Base-by-base conservation (phyloP, 2,888 invertebrate species). In the Andrena fulva region DNA sequence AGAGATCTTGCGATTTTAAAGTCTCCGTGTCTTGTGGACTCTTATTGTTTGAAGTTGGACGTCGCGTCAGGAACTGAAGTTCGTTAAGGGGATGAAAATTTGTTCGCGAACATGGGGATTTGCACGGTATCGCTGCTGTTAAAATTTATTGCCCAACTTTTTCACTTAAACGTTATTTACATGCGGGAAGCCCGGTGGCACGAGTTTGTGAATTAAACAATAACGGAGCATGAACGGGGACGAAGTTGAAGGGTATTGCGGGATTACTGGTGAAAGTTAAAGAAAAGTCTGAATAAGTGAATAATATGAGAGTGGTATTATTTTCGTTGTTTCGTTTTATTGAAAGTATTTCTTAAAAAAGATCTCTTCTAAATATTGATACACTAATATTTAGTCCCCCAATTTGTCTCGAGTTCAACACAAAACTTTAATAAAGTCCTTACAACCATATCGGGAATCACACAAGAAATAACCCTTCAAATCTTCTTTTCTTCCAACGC, bases 131-230 rank as follows among this genome's bases (percentile, higher is more conserved):
- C 72, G 35, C 50, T 63, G 48, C 24, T 10, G 56, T 35, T 64
- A 78, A 73, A 80, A 80, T 80, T 73, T 68, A 78, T 78, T 64
- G 56, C 29, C 59, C 2, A 78, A 80, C 73, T 69, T 80, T 78
- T 73, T 78, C 72, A 31, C 48, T 78, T 64, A 80, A 78, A 67
- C 50, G 64, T 78, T 69, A 73, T 78, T 80, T 71, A 67, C 68
- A 52, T 20, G 66, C 31, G 35, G 33, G 10, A 42, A 33, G 31
- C 77, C 48, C 52, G 42, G 16, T 50, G 52, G 56, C 52, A 2
- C n/a, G 48, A 12, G 42, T 68, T 77, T 64, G 48, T 59, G 77
- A 29, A 56, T 60, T 52, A 78, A 62, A 78, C 67, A 42, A 48
- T 16, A 24, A 24, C 29, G 12, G 7, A 4, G 16, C 10, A n/a